Evolutionary conservation across 2,888 invertebrate genomes (phyloP).

Genomic region (Opisthograptis luteolata): DNA sequence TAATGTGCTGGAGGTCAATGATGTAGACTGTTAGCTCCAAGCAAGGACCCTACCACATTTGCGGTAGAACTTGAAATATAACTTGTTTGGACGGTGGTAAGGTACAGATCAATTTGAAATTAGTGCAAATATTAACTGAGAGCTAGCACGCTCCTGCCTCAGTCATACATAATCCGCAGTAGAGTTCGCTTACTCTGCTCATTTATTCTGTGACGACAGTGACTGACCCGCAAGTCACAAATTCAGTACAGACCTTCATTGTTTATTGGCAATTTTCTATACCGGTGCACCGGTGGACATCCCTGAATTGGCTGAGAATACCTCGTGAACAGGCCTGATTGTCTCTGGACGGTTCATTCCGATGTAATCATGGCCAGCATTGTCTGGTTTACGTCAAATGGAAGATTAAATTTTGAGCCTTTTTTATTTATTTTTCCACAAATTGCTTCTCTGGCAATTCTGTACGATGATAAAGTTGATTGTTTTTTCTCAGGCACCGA

Average conservation of each 20-base stretch:
- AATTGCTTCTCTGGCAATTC: neutral
- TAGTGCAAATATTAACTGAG: neutral
- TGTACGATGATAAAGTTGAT: neutral
- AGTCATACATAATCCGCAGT: too few species aligned
- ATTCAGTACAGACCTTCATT: conserved; percentile 7
- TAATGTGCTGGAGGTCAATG: too few species aligned
- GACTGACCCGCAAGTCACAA: neutral
- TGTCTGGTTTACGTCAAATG: neutral
- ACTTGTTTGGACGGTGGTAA: too few species aligned
- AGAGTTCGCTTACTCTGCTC: neutral
- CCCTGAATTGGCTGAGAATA: conserved; percentile 6
- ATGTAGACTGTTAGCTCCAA: too few species aligned
- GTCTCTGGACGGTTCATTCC: conserved; percentile 3
- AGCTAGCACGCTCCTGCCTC: too few species aligned
- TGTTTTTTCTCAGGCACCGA: too few species aligned
- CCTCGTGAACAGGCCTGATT: conserved; percentile 3
- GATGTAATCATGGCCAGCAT: conserved; percentile 1
- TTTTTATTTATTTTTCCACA: neutral
- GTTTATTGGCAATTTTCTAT: conserved; percentile 41
- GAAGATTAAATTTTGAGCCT: neutral
- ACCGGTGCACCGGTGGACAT: conserved; percentile 25
- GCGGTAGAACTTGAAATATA: too few species aligned
- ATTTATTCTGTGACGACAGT: too few species aligned
- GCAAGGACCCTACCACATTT: too few species aligned
- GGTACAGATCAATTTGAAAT: too few species aligned